Evolutionary conservation across 1,140 invertebrate species (phyloP).

Genomic region (Neuroterus valhalla): DNA sequence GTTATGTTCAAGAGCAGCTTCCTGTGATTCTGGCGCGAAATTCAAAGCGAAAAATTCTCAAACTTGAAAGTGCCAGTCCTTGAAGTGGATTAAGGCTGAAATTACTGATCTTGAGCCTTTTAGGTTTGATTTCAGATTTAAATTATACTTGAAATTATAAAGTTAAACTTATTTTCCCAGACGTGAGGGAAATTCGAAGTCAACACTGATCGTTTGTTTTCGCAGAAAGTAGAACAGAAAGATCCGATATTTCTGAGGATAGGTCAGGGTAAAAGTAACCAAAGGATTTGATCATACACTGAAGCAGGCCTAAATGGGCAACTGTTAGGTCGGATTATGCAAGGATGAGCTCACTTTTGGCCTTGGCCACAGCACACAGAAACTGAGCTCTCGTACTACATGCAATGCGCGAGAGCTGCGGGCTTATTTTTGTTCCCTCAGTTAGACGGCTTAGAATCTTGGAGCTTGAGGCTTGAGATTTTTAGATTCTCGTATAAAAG

Average conservation of each 20-base stretch:
- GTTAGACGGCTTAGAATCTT: too few relatives aligned
- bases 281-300: constrained; percentile 46
- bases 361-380: constrained; percentile 52
- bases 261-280: constrained; percentile 38
- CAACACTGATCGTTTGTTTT: background rate
- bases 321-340: constrained; percentile 61
- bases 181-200: background rate
- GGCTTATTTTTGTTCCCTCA: background rate
- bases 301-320: constrained; percentile 54
- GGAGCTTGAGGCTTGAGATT: too few relatives aligned
- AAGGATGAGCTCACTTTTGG: constrained; percentile 59
- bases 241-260: constrained; percentile 44
- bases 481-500: background rate
- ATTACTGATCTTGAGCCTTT: too few relatives aligned
- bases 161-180: too few relatives aligned
- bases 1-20: constrained; percentile 32
- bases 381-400: constrained; percentile 11
- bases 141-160: too few relatives aligned
- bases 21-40: background rate
- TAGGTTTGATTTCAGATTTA: too few relatives aligned
- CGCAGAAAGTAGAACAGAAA: background rate
- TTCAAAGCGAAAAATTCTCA: background rate
- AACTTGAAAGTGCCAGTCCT: background rate
- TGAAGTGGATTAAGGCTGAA: too few relatives aligned
- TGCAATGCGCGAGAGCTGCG: constrained; percentile 26